These are phyloP conservation scores for Caenorhabditis sp. DNA, from an alignment of 2,888 invertebrate genomes.

Conservation along the genomic window DNA sequence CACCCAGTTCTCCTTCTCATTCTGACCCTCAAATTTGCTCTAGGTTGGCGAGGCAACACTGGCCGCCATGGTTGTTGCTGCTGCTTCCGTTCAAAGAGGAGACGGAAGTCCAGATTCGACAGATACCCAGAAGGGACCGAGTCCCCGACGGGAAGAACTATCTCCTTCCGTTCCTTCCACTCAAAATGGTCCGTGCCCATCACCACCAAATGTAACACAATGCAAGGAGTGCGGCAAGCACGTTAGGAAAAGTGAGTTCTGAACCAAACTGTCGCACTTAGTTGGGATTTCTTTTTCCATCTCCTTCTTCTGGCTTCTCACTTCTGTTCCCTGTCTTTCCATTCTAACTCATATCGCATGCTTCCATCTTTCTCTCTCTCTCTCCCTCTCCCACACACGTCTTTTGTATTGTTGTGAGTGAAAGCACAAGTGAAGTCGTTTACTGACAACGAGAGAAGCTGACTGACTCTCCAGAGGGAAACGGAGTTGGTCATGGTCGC, in stretches of 20 bases:
- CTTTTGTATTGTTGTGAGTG: slow-evolving; percentile 28
- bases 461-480: slow-evolving; percentile 13
- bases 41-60: slow-evolving; percentile 66
- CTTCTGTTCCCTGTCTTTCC: slow-evolving; percentile 3
- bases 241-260: slow-evolving; percentile 75
- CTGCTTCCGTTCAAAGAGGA: slow-evolving; percentile 41
- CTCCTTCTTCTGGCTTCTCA: not conserved
- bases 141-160: slow-evolving; percentile 30
- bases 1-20: not conserved
- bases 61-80: slow-evolving; percentile 46
- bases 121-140: slow-evolving; percentile 14
- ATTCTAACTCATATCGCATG: slow-evolving; percentile 5
- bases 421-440: slow-evolving; percentile 9
- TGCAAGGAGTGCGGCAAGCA: slow-evolving; percentile 79
- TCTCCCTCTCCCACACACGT: not conserved
- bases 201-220: slow-evolving; percentile 56
- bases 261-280: not conserved
- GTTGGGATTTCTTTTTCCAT: not conserved
- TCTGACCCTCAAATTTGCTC: slow-evolving; percentile 26
- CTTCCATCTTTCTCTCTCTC: not conserved
- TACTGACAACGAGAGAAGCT: slow-evolving; percentile 13
- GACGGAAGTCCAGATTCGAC: slow-evolving; percentile 38
- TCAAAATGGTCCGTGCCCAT: slow-evolving; percentile 25
- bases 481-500: slow-evolving; percentile 22
- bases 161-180: slow-evolving; percentile 16